phyloP scores from a whole-genome alignment of 2,797 vertebrate genomes.

The Chiloscyllium punctatum region DNA sequence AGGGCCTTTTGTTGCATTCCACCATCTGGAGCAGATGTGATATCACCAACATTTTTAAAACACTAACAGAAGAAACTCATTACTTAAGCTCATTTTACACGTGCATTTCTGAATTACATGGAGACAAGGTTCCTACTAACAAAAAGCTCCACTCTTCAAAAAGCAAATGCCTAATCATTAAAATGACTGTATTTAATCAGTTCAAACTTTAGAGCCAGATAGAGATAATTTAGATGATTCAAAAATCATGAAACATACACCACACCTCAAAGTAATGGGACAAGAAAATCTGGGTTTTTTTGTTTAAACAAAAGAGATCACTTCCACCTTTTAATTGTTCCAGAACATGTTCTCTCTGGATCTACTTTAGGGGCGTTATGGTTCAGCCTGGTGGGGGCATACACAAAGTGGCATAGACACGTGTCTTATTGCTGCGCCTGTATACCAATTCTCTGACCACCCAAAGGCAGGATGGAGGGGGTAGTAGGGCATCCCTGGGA shows the following conservation, averaged over 20 bases:
- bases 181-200: neutral
- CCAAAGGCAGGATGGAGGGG: no score
- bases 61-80: neutral
- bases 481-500: no score
- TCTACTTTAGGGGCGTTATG: neutral
- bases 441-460: neutral
- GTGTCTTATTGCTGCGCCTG: no score
- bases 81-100: neutral
- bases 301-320: neutral
- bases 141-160: neutral
- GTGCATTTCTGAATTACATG: neutral
- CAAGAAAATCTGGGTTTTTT: neutral
- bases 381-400: neutral
- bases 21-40: neutral
- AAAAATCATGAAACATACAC: neutral
- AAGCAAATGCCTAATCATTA: neutral
- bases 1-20: neutral
- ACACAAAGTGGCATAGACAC: no score
- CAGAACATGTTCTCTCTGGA: neutral
- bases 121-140: neutral
- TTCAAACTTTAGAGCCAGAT: neutral
- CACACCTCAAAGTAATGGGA: neutral
- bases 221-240: neutral
- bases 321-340: neutral
- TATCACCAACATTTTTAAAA: neutral